Percentiles rank a stretch among this genome's conserved stretches.
These are phyloP conservation scores for Siderastrea radians DNA, from an alignment of 92 coral and sea anemone genomes.

Conservation along the genomic window DNA sequence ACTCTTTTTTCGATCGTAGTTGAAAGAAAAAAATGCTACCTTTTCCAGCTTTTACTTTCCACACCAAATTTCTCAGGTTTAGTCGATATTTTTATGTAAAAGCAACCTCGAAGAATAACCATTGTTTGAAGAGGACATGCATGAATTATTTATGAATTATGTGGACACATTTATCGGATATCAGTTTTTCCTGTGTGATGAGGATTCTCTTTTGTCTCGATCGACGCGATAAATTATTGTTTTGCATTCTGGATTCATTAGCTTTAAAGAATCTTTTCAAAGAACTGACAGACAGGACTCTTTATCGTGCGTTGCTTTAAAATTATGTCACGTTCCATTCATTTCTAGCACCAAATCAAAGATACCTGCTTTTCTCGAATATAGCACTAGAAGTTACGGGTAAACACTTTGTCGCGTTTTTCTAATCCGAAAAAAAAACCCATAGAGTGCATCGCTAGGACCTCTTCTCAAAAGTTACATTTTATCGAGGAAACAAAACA, in stretches of 20 bases:
- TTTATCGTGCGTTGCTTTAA: background rate
- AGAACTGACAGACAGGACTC: background rate
- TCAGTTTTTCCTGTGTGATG: slow-evolving; percentile 56
- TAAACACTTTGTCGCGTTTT: slow-evolving; percentile 5
- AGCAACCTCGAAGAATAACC: slow-evolving; percentile 1
- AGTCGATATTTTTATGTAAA: background rate
- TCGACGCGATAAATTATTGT: slow-evolving; percentile 42
- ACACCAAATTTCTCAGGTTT: background rate
- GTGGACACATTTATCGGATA: slow-evolving; percentile 65
- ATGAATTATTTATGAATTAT: slow-evolving; percentile 66
- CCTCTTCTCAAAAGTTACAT: background rate
- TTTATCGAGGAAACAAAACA: background rate
- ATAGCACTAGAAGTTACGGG: slow-evolving; percentile 47
- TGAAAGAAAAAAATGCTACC: background rate
- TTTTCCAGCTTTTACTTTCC: background rate
- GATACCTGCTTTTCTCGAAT: slow-evolving; percentile 39
- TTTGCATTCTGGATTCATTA: slow-evolving; percentile 44
- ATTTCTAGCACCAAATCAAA: slow-evolving; percentile 13
- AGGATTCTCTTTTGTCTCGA: slow-evolving; percentile 48
- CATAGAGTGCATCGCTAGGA: background rate
- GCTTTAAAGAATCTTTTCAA: slow-evolving; percentile 21
- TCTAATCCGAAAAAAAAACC: background rate
- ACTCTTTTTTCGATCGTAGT: background rate
- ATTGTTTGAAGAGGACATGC: slow-evolving; percentile 18
- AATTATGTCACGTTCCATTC: slow-evolving; percentile 36